Conservation (phyloP, 2,113 vertebrate species). For the Dasyornis broadbenti region DNA sequence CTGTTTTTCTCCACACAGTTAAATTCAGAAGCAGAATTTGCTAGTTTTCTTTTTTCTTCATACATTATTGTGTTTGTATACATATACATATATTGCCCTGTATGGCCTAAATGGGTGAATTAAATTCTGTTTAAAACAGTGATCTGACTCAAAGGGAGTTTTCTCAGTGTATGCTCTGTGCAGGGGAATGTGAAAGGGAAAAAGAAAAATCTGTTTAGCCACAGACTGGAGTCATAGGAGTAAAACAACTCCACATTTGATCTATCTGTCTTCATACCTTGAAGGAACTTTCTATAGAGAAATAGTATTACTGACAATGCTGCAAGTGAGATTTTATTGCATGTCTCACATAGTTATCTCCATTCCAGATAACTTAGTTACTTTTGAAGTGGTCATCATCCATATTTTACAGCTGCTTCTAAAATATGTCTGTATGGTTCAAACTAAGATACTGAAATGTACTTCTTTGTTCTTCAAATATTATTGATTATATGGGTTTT, state of each 20-base stretch:
- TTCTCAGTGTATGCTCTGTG: neutral
- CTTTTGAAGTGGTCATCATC: neutral
- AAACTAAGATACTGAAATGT: neutral
- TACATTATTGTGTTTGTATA: rapidly evolving
- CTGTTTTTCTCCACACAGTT: neutral
- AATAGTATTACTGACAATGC: neutral
- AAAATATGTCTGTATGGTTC: neutral
- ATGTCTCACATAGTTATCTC: neutral
- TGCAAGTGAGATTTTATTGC: neutral
- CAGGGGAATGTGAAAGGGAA: neutral
- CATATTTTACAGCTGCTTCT: neutral
- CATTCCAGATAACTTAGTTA: neutral
- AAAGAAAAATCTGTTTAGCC: neutral
- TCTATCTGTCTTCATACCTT: neutral
- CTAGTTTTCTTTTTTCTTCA: neutral
- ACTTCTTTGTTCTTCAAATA: neutral
- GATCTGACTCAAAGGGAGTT: neutral
- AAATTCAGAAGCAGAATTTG: neutral
- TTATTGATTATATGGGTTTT: neutral
- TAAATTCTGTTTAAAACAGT: neutral
- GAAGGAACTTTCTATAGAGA: neutral
- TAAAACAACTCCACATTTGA: neutral
- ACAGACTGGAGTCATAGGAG: neutral
- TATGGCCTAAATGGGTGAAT: neutral
- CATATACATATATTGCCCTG: neutral